phyloP scores from a whole-genome alignment of 1,140 invertebrate genomes.

The Drosophila ambigua region DNA sequence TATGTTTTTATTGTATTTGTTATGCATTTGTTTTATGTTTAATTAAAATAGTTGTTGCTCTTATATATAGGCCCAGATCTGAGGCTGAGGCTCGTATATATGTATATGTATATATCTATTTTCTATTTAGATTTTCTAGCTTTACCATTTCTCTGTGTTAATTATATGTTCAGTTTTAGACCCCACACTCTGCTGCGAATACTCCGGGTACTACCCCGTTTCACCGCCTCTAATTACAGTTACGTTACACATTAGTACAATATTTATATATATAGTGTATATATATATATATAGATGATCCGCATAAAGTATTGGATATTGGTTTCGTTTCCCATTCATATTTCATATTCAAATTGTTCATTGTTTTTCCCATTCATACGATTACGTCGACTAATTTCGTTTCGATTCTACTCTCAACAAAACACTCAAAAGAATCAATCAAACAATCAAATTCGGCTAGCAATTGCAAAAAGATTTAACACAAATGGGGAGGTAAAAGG shows the following conservation, averaged over 20 bases:
- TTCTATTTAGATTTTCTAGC: constrained; percentile 76
- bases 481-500: constrained; percentile 27
- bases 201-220: constrained; percentile 11
- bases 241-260: constrained; percentile 70
- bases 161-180: constrained; percentile 59
- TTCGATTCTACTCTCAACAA: constrained; percentile 36
- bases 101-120: constrained; percentile 66
- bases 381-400: constrained; percentile 52
- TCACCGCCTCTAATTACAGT: constrained; percentile 61
- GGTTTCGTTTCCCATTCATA: constrained; percentile 38
- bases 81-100: constrained; percentile 53
- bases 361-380: constrained; percentile 54
- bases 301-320: constrained; percentile 50
- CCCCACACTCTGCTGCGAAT: constrained; percentile 37
- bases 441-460: constrained; percentile 54
- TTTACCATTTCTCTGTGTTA: constrained; percentile 68
- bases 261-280: constrained; percentile 62
- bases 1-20: constrained; percentile 67
- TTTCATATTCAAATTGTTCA: constrained; percentile 49
- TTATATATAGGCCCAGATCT: constrained; percentile 41
- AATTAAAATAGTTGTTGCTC: constrained; percentile 76
- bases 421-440: constrained; percentile 36
- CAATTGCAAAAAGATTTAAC: constrained; percentile 52
- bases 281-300: too few species aligned
- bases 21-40: constrained; percentile 64